Conservation (phyloP, 2,888 invertebrate genomes). For the Nomada ruficornis region DNA sequence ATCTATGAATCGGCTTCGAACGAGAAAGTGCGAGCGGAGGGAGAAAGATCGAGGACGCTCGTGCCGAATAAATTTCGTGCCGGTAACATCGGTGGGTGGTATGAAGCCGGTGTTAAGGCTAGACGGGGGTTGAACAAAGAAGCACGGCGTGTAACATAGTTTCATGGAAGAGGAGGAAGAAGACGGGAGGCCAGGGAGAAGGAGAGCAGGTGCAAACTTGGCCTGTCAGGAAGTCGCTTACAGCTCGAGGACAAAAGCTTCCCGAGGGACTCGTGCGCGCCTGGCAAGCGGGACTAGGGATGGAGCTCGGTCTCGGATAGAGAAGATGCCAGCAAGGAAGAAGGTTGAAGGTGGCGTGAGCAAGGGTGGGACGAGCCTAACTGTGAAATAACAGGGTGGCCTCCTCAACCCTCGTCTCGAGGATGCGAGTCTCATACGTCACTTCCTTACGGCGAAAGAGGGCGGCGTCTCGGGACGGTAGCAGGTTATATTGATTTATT, state of each 20-base stretch:
- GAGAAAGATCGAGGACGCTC: conserved; percentile 57
- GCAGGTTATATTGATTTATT: conserved; percentile 83
- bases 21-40: conserved; percentile 33
- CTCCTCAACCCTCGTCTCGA: conserved; percentile 74
- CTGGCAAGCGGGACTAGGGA: conserved; percentile 69
- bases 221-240: conserved; percentile 84
- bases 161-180: conserved; percentile 27
- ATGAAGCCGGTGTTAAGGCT: conserved; percentile 72
- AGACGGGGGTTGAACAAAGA: conserved; percentile 55
- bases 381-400: conserved; percentile 83
- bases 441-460: conserved; percentile 77
- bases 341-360: conserved; percentile 59
- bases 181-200: conserved; percentile 65
- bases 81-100: conserved; percentile 68
- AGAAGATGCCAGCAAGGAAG: conserved; percentile 64
- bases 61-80: conserved; percentile 78
- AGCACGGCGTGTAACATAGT: conserved; percentile 6
- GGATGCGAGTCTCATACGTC: conserved; percentile 80
- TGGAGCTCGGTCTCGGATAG: conserved; percentile 66
- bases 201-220: conserved; percentile 84
- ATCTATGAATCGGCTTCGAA: conserved; percentile 70
- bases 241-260: conserved; percentile 84
- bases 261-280: conserved; percentile 82
- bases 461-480: conserved; percentile 72
- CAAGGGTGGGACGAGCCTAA: conserved; percentile 78